These are phyloP conservation scores for Macroteleia sp. DNA, from an alignment of 2,888 invertebrate genomes.

Conservation along the genomic window DNA sequence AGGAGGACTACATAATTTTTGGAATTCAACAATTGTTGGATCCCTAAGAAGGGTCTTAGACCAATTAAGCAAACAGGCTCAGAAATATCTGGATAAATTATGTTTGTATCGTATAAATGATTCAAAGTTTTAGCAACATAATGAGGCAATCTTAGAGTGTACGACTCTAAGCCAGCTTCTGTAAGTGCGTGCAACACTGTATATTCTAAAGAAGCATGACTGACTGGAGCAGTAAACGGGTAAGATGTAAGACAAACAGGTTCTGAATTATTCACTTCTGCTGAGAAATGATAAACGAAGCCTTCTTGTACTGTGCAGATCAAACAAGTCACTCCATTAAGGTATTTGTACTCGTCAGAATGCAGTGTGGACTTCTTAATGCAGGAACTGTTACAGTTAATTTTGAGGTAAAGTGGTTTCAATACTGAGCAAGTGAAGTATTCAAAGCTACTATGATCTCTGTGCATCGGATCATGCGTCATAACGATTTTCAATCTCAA, in stretches of 20 bases:
- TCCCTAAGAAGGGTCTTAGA: conserved; percentile 88
- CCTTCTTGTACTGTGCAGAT: conserved; percentile 89
- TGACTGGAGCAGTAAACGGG: conserved; percentile 89
- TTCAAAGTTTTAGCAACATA: conserved; percentile 85
- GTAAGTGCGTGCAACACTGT: conserved; percentile 90
- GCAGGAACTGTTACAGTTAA: conserved; percentile 71
- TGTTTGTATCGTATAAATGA: conserved; percentile 83
- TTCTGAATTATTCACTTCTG: conserved; percentile 66
- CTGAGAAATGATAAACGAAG: conserved; percentile 88
- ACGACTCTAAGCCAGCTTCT: conserved; percentile 90
- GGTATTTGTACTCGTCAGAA: conserved; percentile 85
- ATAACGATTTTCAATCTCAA: conserved; percentile 84
- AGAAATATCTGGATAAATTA: conserved; percentile 85
- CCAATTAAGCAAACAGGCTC: conserved; percentile 89
- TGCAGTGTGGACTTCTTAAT: conserved; percentile 83
- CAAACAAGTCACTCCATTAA: conserved; percentile 87
- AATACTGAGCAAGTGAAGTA: conserved; percentile 85
- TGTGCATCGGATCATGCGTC: conserved; percentile 79
- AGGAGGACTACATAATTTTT: conserved; percentile 85
- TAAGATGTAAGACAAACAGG: conserved; percentile 84
- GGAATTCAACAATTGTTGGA: conserved; percentile 85
- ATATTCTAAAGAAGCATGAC: conserved; percentile 88
- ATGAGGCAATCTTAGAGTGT: conserved; percentile 87
- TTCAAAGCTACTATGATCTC: conserved; percentile 82
- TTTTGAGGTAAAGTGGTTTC: conserved; percentile 83